Base-by-base conservation (phyloP, 2,888 invertebrate species). In the Protodeltote pygarga region DNA sequence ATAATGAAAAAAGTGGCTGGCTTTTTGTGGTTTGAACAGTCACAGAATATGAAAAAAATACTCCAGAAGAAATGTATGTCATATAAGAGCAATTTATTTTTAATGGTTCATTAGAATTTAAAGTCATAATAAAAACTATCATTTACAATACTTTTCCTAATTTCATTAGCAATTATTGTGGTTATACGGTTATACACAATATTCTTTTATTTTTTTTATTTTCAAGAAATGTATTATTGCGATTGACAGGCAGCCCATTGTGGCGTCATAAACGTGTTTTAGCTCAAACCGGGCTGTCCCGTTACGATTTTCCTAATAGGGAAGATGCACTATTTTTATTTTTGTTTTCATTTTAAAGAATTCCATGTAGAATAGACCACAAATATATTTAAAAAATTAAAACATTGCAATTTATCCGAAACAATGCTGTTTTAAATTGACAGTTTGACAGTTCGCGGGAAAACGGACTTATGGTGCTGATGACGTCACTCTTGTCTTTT, bases 281-380 rank as follows among this genome's bases (percentile, higher is more conserved):
- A 21, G 65, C 51, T 59, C 52, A 32, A 29, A 34, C 61, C 40
- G 34, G 32, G 39, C 28, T 38, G 35, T 61, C 38, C 64, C 66
- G 64, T 66, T 64, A 64, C 34, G n/a, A 31, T 33, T 20, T 38
- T 21, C 31, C 40, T 24, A 31, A n/a, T n/a, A n/a, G n/a, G n/a
- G n/a, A n/a, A n/a, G n/a, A n/a, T n/a, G n/a, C n/a, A n/a, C n/a
- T n/a, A n/a, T n/a, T n/a, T n/a, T n/a, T n/a, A n/a, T n/a, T n/a
- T n/a, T n/a, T n/a, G n/a, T n/a, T n/a, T n/a, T n/a, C n/a, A n/a
- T n/a, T n/a, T n/a, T n/a, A n/a, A n/a, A n/a, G n/a, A n/a, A n/a
- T n/a, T n/a, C n/a, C n/a, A n/a, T n/a, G n/a, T n/a, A n/a, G n/a
- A n/a, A n/a, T n/a, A n/a, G n/a, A n/a, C n/a, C n/a, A n/a, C n/a